Evolutionary conservation across 2,888 invertebrate genomes (phyloP).

Genomic region (Dasypogon diadema): DNA sequence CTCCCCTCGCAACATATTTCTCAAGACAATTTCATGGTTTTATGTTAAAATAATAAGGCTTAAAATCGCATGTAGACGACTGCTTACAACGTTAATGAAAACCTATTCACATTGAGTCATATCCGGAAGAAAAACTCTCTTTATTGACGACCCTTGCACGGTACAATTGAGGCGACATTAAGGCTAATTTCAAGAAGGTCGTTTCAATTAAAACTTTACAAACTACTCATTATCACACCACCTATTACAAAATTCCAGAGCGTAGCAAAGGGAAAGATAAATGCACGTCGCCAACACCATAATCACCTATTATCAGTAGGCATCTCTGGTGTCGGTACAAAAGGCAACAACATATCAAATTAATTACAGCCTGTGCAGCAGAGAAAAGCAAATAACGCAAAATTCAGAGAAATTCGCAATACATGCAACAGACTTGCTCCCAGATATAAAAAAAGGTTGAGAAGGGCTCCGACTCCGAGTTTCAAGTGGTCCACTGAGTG

Average conservation of each 20-base stretch:
- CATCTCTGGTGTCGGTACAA: not conserved
- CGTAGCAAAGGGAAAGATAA: not conserved
- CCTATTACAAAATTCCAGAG: not conserved
- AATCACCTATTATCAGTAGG: not conserved
- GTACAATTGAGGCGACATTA: not conserved
- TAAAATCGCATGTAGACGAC: too few relatives aligned
- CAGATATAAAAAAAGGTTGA: not conserved
- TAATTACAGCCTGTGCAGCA: constrained; percentile 49
- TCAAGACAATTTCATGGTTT: too few relatives aligned
- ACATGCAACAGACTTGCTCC: constrained; percentile 47
- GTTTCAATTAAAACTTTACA: not conserved
- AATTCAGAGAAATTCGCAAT: constrained; percentile 43
- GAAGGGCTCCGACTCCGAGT: not conserved
- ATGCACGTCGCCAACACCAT: not conserved
- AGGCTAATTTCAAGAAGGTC: not conserved
- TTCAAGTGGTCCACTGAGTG: too few relatives aligned
- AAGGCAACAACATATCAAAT: constrained; percentile 7
- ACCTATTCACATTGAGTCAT: not conserved
- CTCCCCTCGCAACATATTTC: too few relatives aligned
- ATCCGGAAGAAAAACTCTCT: not conserved
- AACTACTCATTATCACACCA: not conserved
- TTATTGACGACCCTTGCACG: not conserved
- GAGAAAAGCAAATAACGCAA: constrained; percentile 10
- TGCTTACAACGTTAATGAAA: not conserved
- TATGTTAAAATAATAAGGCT: too few relatives aligned